Percentiles rank a stretch among this genome's conserved stretches.
Evolutionary conservation across 1,140 invertebrate species (phyloP).

Genomic region (Anastatus disparis): DNA sequence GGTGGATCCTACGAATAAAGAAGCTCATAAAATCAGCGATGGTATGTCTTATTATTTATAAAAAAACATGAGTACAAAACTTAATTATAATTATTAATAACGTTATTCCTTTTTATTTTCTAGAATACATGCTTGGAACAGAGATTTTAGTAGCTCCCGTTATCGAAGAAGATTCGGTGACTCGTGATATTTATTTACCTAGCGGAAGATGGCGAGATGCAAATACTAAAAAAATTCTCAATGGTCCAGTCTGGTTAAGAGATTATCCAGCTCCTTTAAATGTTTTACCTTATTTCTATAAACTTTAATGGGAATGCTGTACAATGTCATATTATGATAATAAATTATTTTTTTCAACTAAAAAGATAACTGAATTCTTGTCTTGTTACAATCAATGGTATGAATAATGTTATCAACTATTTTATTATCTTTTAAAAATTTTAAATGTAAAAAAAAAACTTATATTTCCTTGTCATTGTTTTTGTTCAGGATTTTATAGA

Average conservation of each 20-base stretch:
- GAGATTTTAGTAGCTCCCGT: conserved; percentile 87
- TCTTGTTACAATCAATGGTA: no score
- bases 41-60: conserved; percentile 69
- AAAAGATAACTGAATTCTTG: no score
- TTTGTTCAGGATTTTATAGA: no score
- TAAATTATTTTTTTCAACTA: no score
- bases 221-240: conserved; percentile 62
- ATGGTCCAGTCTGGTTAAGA: conserved; percentile 74
- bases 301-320: conserved; percentile 21
- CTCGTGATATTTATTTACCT: conserved; percentile 83
- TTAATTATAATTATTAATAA: no score
- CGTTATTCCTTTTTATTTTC: no score
- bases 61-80: no score
- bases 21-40: conserved; percentile 74
- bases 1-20: conserved; percentile 77
- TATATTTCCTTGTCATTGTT: no score
- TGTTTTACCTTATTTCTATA: conserved; percentile 73
- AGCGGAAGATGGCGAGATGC: conserved; percentile 75
- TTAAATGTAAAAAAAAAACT: no score
- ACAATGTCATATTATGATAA: no score
- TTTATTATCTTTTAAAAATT: no score
- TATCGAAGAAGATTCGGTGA: conserved; percentile 72
- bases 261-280: conserved; percentile 76
- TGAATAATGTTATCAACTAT: no score
- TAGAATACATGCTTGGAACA: conserved; percentile 87